These are phyloP conservation scores for Gari tellinella DNA, from an alignment of 2,888 invertebrate genomes.

Conservation along the genomic window DNA sequence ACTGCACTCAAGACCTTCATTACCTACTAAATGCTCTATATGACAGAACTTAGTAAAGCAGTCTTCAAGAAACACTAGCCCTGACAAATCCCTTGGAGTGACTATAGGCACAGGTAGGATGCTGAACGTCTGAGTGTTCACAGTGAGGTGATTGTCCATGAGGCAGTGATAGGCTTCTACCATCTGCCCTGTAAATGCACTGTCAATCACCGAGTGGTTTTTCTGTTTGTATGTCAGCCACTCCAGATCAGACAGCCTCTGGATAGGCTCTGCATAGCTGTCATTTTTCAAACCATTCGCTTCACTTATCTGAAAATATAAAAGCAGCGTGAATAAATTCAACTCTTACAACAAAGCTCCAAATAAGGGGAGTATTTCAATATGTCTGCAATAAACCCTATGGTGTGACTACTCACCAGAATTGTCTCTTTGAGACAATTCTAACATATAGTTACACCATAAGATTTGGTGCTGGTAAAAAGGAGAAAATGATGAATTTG, in stretches of 20 bases:
- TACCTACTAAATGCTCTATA: constrained; percentile 76
- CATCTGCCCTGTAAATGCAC: constrained; percentile 81
- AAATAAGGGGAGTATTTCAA: too few relatives aligned
- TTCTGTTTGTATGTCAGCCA: constrained; percentile 82
- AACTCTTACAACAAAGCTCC: too few relatives aligned
- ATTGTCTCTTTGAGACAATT: too few relatives aligned
- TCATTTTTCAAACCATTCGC: constrained; percentile 79
- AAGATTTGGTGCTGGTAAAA: too few relatives aligned
- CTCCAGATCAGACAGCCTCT: constrained; percentile 81
- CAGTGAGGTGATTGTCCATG: constrained; percentile 77
- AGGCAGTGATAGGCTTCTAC: constrained; percentile 80
- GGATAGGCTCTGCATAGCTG: constrained; percentile 82
- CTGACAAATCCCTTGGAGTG: constrained; percentile 70
- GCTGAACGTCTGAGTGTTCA: constrained; percentile 80
- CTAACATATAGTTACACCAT: too few relatives aligned
- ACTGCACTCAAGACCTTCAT: constrained; percentile 71
- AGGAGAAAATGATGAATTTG: too few relatives aligned
- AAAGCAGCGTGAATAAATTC: too few relatives aligned
- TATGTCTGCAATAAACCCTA: too few relatives aligned
- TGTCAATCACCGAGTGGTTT: constrained; percentile 79
- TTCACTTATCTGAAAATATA: constrained; percentile 80
- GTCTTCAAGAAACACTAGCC: constrained; percentile 77
- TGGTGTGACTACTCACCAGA: too few relatives aligned
- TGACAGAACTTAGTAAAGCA: constrained; percentile 81
- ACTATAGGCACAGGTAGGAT: constrained; percentile 81